Evolutionary conservation across 2,113 vertebrate species (phyloP).

Genomic region (Todiramphus chloris): DNA sequence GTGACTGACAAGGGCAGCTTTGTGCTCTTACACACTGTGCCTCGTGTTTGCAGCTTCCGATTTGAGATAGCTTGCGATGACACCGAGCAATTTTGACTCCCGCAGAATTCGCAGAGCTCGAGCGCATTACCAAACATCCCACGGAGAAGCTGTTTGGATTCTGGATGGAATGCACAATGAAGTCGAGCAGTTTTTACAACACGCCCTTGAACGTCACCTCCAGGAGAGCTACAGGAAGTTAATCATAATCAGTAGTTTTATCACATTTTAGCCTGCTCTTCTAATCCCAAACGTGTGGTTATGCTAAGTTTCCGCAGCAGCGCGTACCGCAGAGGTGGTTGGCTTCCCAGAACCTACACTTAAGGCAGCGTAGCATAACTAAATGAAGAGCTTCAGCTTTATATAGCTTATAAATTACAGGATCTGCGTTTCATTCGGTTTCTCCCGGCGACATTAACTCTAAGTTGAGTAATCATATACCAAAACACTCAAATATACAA

Average conservation of each 20-base stretch:
- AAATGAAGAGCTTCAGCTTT: neutral
- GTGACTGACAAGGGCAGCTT: neutral
- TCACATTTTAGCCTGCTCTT: neutral
- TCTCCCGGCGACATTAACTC: neutral
- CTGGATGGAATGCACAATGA: neutral
- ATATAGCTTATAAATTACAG: constrained; percentile 31
- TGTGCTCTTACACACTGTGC: accelerated
- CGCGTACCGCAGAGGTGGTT: neutral
- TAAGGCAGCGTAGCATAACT: neutral
- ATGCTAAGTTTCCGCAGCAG: neutral
- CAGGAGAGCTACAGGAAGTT: constrained; percentile 19
- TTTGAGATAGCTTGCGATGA: neutral
- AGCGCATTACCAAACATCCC: neutral
- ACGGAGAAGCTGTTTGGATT: constrained; percentile 39
- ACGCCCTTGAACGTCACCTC: constrained; percentile 19
- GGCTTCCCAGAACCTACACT: constrained; percentile 1
- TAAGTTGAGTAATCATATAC: neutral
- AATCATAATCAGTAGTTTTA: neutral
- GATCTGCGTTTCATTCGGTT: neutral
- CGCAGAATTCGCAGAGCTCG: neutral
- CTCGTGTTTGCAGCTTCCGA: neutral
- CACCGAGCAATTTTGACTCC: constrained; percentile 34
- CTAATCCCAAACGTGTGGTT: neutral
- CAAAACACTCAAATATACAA: neutral
- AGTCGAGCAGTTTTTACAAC: neutral